Evolutionary conservation across 2,113 vertebrate species (phyloP).

Genomic region (Xenopus borealis): DNA sequence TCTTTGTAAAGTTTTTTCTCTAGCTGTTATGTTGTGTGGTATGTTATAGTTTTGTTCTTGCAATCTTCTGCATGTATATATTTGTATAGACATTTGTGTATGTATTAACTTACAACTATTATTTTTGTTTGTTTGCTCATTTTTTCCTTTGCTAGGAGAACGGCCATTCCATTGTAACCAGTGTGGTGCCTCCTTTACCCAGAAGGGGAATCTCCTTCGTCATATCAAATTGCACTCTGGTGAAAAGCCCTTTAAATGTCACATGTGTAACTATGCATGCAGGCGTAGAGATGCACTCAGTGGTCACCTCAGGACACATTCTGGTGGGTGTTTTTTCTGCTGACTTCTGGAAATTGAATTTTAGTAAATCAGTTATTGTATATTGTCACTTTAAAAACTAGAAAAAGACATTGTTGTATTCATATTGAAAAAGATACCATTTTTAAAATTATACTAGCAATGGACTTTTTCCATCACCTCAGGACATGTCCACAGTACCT

Average conservation of each 20-base stretch:
- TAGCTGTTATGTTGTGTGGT: conserved; percentile 45
- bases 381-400: background rate
- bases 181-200: conserved; percentile 96
- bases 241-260: conserved; percentile 98
- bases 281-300: conserved; percentile 94
- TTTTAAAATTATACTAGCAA: too few species aligned
- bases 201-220: conserved; percentile 97
- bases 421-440: too few species aligned
- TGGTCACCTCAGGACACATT: conserved; percentile 94
- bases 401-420: too few species aligned
- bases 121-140: conserved; percentile 18
- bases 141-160: conserved; percentile 77
- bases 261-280: conserved; percentile 96
- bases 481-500: too few species aligned
- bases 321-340: conserved; percentile 76
- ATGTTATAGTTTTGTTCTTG: conserved; percentile 53
- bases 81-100: background rate
- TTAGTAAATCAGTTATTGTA: background rate
- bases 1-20: conserved; percentile 63
- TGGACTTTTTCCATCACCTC: too few species aligned
- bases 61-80: conserved; percentile 18
- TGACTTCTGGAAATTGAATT: background rate
- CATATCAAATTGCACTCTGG: conserved; percentile 98
- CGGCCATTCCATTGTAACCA: conserved; percentile 97
- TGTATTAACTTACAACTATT: background rate